Percentiles rank a stretch among this genome's conserved stretches.
phyloP scores from a whole-genome alignment of 2,888 invertebrate genomes.

The Uropetala carovei region DNA sequence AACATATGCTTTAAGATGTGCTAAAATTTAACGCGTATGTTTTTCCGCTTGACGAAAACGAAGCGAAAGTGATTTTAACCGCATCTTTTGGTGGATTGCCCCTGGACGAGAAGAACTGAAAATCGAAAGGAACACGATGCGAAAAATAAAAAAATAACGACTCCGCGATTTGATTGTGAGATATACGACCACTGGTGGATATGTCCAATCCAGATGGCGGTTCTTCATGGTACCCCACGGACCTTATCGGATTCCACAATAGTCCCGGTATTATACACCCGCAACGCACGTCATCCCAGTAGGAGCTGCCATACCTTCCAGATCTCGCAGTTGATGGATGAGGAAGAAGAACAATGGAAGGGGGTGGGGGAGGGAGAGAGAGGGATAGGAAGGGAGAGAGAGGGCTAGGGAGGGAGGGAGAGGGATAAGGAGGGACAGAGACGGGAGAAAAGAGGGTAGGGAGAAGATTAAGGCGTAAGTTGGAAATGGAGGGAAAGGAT shows the following conservation, averaged over 20 bases:
- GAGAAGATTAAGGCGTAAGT: conserved; percentile 2
- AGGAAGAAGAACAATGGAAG: background rate
- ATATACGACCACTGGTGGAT: background rate
- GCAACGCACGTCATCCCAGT: conserved; percentile 8
- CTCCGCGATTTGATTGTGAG: background rate
- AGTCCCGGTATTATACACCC: background rate
- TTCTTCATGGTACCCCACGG: background rate
- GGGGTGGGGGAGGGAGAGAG: background rate
- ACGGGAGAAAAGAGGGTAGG: background rate
- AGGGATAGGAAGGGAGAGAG: background rate
- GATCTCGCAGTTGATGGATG: background rate
- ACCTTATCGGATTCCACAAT: background rate
- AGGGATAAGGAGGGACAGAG: background rate
- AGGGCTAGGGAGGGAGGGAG: background rate
- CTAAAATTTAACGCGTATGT: too few relatives aligned
- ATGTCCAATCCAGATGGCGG: too few relatives aligned
- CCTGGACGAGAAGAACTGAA: too few relatives aligned
- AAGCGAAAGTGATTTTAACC: too few relatives aligned
- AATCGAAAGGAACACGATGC: background rate
- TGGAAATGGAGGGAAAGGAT: background rate
- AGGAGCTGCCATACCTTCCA: background rate
- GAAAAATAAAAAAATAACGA: background rate
- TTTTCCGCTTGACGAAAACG: too few relatives aligned
- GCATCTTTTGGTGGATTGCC: too few relatives aligned
- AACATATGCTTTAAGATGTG: too few relatives aligned